Percentiles rank a stretch among this genome's conserved stretches.
Evolutionary conservation across 1,140 invertebrate species (phyloP).

Genomic region (Pseudomyrmex sp.): DNA sequence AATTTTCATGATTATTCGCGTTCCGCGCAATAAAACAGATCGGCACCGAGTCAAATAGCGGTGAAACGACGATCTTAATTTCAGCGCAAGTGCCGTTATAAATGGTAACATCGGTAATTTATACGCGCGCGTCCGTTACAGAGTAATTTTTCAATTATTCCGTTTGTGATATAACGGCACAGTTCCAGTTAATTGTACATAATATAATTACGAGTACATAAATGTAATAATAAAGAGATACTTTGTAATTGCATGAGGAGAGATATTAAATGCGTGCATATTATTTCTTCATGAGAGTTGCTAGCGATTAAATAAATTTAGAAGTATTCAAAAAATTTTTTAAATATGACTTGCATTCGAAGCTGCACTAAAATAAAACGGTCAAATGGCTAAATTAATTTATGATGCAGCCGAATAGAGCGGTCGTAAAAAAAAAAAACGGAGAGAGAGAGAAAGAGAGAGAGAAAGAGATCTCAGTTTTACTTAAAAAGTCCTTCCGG

Average conservation of each 20-base stretch:
- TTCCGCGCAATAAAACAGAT: slow-evolving; percentile 55
- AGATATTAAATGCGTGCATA: not conserved
- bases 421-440: not conserved
- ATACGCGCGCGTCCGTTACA: not conserved
- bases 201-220: not conserved
- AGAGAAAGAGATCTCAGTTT: not conserved
- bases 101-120: slow-evolving; percentile 27
- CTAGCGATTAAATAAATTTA: not conserved
- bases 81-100: not conserved
- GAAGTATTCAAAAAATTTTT: not conserved
- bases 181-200: too few species aligned
- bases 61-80: slow-evolving; percentile 45
- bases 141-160: slow-evolving; percentile 31
- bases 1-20: slow-evolving; percentile 49
- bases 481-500: too few species aligned
- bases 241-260: not conserved
- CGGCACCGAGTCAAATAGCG: slow-evolving; percentile 34
- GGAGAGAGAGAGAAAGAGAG: not conserved
- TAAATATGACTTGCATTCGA: not conserved
- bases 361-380: not conserved
- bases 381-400: slow-evolving; percentile 31
- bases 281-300: not conserved
- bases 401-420: not conserved
- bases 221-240: too few species aligned
- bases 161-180: not conserved